phyloP scores from a whole-genome alignment of 2,888 invertebrate species.

The Embidobia sp. region DNA sequence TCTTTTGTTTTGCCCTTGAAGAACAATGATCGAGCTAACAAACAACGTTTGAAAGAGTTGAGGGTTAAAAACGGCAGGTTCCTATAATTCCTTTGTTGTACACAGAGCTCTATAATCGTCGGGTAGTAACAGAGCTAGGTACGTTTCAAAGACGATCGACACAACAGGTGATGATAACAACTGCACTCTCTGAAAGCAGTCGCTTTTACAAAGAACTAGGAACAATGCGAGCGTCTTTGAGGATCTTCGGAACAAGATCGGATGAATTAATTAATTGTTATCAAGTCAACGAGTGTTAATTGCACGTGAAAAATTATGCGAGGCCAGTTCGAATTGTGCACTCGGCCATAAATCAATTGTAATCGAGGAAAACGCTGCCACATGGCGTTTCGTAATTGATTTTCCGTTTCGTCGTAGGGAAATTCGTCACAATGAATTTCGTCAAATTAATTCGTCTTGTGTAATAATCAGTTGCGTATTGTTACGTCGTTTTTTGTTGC shows the following conservation, averaged over 20 bases:
- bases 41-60: no score
- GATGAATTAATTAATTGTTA: neutral
- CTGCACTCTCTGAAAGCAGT: constrained; percentile 18
- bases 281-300: neutral
- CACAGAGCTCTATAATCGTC: neutral
- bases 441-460: no score
- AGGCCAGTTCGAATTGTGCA: neutral
- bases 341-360: constrained; percentile 1
- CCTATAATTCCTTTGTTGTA: neutral
- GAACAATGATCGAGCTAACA: no score
- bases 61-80: no score
- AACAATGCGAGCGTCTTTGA: constrained; percentile 27
- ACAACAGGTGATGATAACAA: constrained; percentile 48
- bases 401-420: neutral
- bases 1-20: no score
- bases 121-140: constrained; percentile 23
- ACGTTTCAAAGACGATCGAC: constrained; percentile 14
- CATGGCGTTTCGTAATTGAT: neutral
- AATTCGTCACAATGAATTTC: no score
- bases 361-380: constrained; percentile 1
- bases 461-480: no score
- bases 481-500: no score
- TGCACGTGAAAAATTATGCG: neutral
- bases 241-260: neutral
- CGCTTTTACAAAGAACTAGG: constrained; percentile 4